Evolutionary conservation across 2,888 invertebrate genomes (phyloP).

Genomic region (Scaptomyza flava): DNA sequence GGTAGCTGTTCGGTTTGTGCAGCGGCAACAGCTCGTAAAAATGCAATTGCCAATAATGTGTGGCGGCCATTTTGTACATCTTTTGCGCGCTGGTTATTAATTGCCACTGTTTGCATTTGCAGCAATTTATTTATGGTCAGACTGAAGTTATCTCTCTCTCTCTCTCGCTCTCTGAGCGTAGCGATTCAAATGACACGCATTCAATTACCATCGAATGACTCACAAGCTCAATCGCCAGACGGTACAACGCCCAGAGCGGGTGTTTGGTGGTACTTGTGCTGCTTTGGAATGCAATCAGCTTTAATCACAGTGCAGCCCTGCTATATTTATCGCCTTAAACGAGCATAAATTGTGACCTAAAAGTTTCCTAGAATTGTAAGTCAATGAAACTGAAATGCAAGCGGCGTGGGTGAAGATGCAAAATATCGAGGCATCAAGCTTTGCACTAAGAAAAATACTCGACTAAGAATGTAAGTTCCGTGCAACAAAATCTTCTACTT

Average conservation of each 20-base stretch:
- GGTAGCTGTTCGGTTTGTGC: constrained; percentile 23
- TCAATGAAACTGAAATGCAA: constrained; percentile 47
- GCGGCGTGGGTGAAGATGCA: constrained; percentile 30
- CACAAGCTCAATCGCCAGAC: constrained; percentile 32
- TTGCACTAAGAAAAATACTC: constrained; percentile 33
- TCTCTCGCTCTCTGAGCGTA: constrained; percentile 27
- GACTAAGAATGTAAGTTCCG: background rate
- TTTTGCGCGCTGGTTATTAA: constrained; percentile 64
- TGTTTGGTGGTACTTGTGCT: background rate
- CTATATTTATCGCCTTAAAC: constrained; percentile 82
- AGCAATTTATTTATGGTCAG: constrained; percentile 55
- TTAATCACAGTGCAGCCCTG: constrained; percentile 67
- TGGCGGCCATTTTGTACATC: constrained; percentile 66
- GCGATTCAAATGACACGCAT: constrained; percentile 72
- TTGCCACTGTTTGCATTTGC: constrained; percentile 51
- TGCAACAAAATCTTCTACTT: no score
- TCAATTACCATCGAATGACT: constrained; percentile 71
- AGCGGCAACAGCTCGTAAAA: constrained; percentile 59
- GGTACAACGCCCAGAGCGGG: constrained; percentile 6
- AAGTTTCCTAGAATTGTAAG: constrained; percentile 77
- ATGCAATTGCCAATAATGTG: constrained; percentile 58
- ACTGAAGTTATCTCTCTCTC: constrained; percentile 1
- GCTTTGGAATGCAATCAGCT: constrained; percentile 74
- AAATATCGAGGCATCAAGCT: constrained; percentile 11
- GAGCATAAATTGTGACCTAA: constrained; percentile 82